Percentiles rank a stretch among this genome's conserved stretches.
These are phyloP conservation scores for Cyclopterus lumpus DNA, from an alignment of 2,797 vertebrate species.

Conservation along the genomic window DNA sequence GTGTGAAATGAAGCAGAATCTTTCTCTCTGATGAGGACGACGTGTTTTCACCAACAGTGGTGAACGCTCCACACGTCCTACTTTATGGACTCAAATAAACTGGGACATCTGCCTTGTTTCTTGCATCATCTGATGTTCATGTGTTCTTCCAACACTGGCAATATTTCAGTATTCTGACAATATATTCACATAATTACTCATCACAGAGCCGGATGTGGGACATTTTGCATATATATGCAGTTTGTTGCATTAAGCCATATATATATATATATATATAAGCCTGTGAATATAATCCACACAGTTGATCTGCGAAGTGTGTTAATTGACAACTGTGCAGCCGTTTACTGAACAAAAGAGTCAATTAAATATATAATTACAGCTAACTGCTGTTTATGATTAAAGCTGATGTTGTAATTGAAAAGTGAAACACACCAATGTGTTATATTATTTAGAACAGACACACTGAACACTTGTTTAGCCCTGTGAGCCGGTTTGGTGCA, in stretches of 20 bases:
- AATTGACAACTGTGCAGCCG: neutral
- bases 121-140: neutral
- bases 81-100: neutral
- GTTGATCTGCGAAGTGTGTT: slow-evolving; percentile 14
- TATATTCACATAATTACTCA: neutral
- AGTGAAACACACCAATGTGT: neutral
- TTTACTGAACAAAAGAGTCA: slow-evolving; percentile 3
- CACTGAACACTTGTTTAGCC: neutral
- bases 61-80: neutral
- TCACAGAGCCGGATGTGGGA: slow-evolving; percentile 4
- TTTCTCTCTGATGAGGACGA: slow-evolving; percentile 14
- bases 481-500: neutral
- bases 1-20: slow-evolving; percentile 6
- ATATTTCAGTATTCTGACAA: neutral
- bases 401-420: neutral
- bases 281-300: slow-evolving; percentile 15
- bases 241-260: slow-evolving; percentile 8
- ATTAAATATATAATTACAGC: neutral
- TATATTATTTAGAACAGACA: neutral
- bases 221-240: slow-evolving; percentile 24
- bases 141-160: neutral
- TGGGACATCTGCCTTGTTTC: neutral
- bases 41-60: neutral
- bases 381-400: neutral
- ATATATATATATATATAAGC: no score